Conservation (phyloP, 2,888 invertebrate genomes). For the Globia sparganii region DNA sequence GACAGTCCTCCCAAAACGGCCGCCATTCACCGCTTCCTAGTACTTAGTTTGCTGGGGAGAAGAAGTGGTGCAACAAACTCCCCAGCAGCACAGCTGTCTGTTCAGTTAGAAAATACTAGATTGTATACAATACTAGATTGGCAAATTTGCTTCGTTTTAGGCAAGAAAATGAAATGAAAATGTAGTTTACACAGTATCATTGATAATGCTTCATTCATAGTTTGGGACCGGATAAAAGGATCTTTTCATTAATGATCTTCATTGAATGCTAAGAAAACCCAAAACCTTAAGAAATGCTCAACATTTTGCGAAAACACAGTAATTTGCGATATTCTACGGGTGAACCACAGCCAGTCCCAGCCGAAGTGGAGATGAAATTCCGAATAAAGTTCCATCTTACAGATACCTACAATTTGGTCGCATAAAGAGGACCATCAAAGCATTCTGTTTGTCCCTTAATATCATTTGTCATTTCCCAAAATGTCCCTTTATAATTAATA, state of each 20-base stretch:
- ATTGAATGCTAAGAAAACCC: not conserved
- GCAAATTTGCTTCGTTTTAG: too few species aligned
- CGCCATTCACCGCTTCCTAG: too few species aligned
- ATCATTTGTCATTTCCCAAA: constrained; percentile 52
- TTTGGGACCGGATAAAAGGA: too few species aligned
- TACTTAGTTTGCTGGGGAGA: too few species aligned
- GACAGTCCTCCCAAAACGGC: too few species aligned
- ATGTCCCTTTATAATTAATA: constrained; percentile 53
- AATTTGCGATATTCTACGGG: not conserved
- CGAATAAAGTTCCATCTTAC: not conserved
- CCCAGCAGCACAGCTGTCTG: too few species aligned
- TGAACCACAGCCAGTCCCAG: too few species aligned
- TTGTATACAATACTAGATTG: too few species aligned
- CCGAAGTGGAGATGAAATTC: constrained; percentile 5
- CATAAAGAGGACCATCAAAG: constrained; percentile 3
- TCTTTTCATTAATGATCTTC: too few species aligned
- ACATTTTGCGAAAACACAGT: not conserved
- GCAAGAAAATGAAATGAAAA: not conserved
- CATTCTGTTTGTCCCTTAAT: constrained; percentile 29
- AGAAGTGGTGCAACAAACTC: too few species aligned
- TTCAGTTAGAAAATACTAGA: too few species aligned
- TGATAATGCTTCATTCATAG: too few species aligned
- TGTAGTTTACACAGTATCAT: not conserved
- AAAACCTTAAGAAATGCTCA: not conserved
- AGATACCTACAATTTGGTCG: constrained; percentile 9